A percentile compares a stretch with the other conserved stretches of the same genome.
These are phyloP conservation scores for Morus bassanus DNA, from an alignment of 2,797 vertebrate species.

Conservation along the genomic window DNA sequence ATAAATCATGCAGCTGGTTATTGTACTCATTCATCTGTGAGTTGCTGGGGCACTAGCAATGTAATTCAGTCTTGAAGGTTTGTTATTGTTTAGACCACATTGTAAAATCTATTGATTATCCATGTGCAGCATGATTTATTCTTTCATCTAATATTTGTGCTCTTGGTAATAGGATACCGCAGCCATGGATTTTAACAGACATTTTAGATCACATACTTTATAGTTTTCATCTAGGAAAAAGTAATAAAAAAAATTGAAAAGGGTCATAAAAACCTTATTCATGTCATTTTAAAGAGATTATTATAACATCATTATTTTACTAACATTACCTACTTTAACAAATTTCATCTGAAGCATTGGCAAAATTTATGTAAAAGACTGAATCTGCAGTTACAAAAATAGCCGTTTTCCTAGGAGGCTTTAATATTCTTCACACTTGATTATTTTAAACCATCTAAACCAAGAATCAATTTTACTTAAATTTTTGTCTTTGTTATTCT, in stretches of 20 bases:
- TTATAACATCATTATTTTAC: slow-evolving; percentile 1
- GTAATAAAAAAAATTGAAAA: not conserved
- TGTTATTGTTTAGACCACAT: not conserved
- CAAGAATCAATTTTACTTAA: not conserved
- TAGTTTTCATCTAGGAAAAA: not conserved
- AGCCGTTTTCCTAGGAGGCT: not conserved
- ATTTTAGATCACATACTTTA: not conserved
- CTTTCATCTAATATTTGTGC: slow-evolving; percentile 17
- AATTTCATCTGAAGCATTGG: not conserved
- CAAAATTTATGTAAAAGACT: not conserved
- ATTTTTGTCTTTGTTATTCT: not conserved
- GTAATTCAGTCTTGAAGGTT: not conserved
- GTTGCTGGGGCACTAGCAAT: not conserved
- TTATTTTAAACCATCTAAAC: slow-evolving; percentile 22
- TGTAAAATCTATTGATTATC: slow-evolving; percentile 40
- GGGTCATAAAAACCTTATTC: not conserved
- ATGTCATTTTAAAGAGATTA: not conserved
- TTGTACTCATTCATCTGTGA: not conserved
- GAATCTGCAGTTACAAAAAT: not conserved
- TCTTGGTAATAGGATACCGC: not conserved
- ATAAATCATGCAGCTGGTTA: not conserved
- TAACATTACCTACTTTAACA: not conserved
- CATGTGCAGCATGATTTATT: not conserved
- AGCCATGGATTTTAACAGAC: not conserved
- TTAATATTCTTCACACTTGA: not conserved